Evolutionary conservation across 2,113 vertebrate genomes (phyloP).

Genomic region (Protomyctophum bolini): DNA sequence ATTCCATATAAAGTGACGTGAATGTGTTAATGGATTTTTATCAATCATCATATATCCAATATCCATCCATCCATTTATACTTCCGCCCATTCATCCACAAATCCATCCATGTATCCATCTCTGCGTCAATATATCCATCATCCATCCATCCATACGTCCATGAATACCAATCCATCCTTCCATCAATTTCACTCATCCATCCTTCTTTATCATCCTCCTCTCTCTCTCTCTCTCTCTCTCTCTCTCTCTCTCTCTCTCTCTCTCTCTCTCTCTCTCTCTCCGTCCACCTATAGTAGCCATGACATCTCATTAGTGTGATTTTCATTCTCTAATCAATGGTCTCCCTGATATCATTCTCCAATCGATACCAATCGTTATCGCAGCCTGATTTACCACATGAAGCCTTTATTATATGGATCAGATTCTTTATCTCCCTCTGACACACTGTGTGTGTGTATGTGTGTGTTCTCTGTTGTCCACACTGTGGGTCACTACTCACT

Average conservation of each 20-base stretch:
- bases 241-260: background rate
- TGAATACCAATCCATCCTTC: background rate
- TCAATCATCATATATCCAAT: too few species aligned
- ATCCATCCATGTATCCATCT: too few species aligned
- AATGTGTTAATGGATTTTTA: too few species aligned
- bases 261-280: background rate
- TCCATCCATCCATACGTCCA: background rate
- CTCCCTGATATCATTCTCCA: slow-evolving; percentile 21
- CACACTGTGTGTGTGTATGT: slow-evolving; percentile 42
- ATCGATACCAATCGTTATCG: slow-evolving; percentile 30
- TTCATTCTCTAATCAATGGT: background rate
- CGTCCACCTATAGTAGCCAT: background rate
- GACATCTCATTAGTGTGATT: background rate
- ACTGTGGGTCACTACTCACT: too few species aligned
- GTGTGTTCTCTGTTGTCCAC: background rate
- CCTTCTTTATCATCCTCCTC: too few species aligned
- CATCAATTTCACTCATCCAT: background rate
- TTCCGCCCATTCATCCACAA: too few species aligned
- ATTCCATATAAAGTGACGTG: too few species aligned
- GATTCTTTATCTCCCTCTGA: slow-evolving; percentile 33
- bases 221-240: background rate
- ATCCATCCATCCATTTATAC: too few species aligned
- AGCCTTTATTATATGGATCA: slow-evolving; percentile 36
- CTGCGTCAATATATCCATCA: background rate
- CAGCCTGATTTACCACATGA: slow-evolving; percentile 24